Conservation (phyloP, 2,888 invertebrate species). For the Drosophila mimica region DNA sequence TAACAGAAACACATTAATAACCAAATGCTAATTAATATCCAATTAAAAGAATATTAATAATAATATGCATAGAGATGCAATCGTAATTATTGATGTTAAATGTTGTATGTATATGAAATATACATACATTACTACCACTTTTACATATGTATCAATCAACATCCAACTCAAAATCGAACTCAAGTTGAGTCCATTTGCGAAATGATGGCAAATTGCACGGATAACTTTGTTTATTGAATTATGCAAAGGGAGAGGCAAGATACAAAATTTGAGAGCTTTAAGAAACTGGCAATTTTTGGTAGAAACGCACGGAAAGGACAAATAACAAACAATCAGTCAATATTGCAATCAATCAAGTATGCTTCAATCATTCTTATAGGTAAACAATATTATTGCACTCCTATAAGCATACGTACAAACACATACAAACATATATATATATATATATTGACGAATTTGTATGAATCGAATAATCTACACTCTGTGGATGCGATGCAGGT, state of each 20-base stretch:
- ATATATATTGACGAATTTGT: background rate
- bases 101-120: slow-evolving; percentile 5
- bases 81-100: slow-evolving; percentile 25
- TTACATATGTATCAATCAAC: background rate
- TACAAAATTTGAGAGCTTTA: slow-evolving; percentile 22
- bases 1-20: slow-evolving; percentile 1
- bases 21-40: slow-evolving; percentile 13
- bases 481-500: background rate
- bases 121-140: background rate
- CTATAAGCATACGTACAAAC: slow-evolving; percentile 2
- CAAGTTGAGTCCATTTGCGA: background rate
- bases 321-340: slow-evolving; percentile 65
- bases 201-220: slow-evolving; percentile 21
- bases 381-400: slow-evolving; percentile 11
- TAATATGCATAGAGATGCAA: no score
- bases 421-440: background rate
- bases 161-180: background rate
- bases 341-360: slow-evolving; percentile 73
- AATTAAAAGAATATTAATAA: slow-evolving; percentile 6
- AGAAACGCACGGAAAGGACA: background rate
- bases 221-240: slow-evolving; percentile 49
- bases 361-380: slow-evolving; percentile 50
- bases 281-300: slow-evolving; percentile 17
- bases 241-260: slow-evolving; percentile 10
- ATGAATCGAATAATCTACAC: background rate